phyloP scores from a whole-genome alignment of 1,140 invertebrate genomes.

The Heliothis subflexa region DNA sequence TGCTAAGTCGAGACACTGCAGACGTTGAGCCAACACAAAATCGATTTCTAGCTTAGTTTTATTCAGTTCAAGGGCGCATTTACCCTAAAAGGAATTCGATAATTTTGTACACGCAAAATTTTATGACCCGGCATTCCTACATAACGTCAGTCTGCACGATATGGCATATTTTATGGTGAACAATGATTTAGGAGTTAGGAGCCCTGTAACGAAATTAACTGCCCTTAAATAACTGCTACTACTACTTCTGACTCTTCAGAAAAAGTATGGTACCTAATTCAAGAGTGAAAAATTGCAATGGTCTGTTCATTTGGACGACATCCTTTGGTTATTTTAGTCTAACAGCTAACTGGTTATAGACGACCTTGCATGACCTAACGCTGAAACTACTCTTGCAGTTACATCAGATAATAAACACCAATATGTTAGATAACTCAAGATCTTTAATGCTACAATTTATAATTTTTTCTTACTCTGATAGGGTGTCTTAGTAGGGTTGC shows the following conservation, averaged over 20 bases:
- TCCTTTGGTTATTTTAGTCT: neutral
- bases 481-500: no score
- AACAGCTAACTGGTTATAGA: slow-evolving; percentile 2
- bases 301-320: neutral
- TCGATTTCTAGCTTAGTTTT: slow-evolving; percentile 51
- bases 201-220: no score
- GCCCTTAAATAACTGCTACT: no score
- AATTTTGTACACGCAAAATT: slow-evolving; percentile 33
- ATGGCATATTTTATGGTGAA: neutral
- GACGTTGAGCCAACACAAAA: slow-evolving; percentile 23
- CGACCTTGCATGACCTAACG: slow-evolving; percentile 38
- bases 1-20: slow-evolving; percentile 28
- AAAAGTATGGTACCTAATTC: no score
- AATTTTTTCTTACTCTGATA: no score
- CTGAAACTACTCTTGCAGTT: neutral
- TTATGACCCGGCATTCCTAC: slow-evolving; percentile 13
- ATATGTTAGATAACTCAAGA: neutral
- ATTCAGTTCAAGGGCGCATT: slow-evolving; percentile 52
- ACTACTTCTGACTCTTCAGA: no score
- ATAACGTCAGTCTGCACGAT: slow-evolving; percentile 6
- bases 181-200: neutral
- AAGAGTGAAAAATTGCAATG: neutral
- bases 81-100: slow-evolving; percentile 26
- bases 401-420: neutral
- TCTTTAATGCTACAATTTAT: no score